Evolutionary conservation across 2,888 invertebrate genomes (phyloP), one percentile per base, ranked within the genome.

Genomic region (Dryobota labecula): DNA sequence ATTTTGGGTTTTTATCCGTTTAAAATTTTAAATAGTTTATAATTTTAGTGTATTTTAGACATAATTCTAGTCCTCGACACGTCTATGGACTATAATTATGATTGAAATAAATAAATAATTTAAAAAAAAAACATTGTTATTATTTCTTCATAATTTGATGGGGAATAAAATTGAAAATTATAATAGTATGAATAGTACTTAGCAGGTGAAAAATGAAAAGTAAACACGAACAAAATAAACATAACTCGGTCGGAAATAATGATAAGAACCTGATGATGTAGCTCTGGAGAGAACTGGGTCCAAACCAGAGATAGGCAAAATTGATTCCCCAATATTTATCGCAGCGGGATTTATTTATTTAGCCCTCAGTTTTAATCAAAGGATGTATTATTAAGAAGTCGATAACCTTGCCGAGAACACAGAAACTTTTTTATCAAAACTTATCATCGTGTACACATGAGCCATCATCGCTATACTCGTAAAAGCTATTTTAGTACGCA

Each of bases 401-500:
- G 73, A 79, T 68, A 61, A 80, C 64, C 68, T 64, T 75, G 80
- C 49, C 3, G 41, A 30, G 30, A 45, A 36, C 45, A 58, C 30
- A 53, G 18, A 51, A 76, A 58, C 53, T 62, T 70, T 68, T 63
- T 76, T 66, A 80, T 51, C 43, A 53, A 49, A 47, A 38, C 60
- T 70, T 76, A 66, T 70, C 71, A 64, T 66, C 20, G 36, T 66
- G 45, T 67, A 58, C 43, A 70, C 62, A 67, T 47, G 8, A 54
- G 27, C 36, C 78, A 54, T 67, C 38, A 61, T 54, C 13, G 54
- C 54, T 20, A 58, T 76, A n/a, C n/a, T n/a, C n/a, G n/a, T n/a
- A 70, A 51, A 76, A 70, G 30, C 51, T 66, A 65, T 80, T 75
- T 80, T 62, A 4, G 58, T 62, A 68, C 27, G 54, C 49, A 80